Evolutionary conservation across 2,888 invertebrate species (phyloP), one percentile per base, ranked within the genome.

Genomic region (Dryomyza anilis): DNA sequence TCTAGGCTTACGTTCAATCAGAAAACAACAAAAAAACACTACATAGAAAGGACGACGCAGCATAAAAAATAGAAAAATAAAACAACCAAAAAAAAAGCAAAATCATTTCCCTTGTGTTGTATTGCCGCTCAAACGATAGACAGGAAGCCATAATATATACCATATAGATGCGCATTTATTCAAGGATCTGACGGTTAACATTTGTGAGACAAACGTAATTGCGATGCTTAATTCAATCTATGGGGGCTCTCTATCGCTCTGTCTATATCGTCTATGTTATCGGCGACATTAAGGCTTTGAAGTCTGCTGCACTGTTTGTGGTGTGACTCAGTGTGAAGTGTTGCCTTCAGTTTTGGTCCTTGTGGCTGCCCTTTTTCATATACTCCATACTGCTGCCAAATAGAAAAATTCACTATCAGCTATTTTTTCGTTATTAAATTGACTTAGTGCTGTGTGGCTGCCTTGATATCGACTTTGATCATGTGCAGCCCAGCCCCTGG

Each of bases 1-100:
- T 33, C 59, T 60, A 55, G 59, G 43, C 63, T 63, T 46, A 36
- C 30, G 53, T 45, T 36, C n/a, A n/a, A n/a, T n/a, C n/a, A n/a
- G n/a, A n/a, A 60, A 48, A 48, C 25, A 48, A 58, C 23, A 14
- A 25, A 56, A 39, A 56, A 45, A 25, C 21, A 39, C 25, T 25
- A 12, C 27, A 58, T 16, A n/a, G 14, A 16, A 50, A 1, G 14
- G n/a, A n/a, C 10, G n/a, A 16, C 14, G 12, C 50, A 25, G 12
- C 5, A 23, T 10, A 7, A 50, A 14, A 10, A 12, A 50, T 23
- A 48, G 14, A 5, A 25, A 4, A 3, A 27, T n/a, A n/a, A 43
- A 19, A 43, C 8, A 16, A 43, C 6, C 14, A 39, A 14, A n/a
- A 16, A 43, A 8, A 4, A 2, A 43, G 19, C 6, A 43, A 43